phyloP scores from a whole-genome alignment of 2,888 invertebrate genomes.

The Endotricha flammealis region DNA sequence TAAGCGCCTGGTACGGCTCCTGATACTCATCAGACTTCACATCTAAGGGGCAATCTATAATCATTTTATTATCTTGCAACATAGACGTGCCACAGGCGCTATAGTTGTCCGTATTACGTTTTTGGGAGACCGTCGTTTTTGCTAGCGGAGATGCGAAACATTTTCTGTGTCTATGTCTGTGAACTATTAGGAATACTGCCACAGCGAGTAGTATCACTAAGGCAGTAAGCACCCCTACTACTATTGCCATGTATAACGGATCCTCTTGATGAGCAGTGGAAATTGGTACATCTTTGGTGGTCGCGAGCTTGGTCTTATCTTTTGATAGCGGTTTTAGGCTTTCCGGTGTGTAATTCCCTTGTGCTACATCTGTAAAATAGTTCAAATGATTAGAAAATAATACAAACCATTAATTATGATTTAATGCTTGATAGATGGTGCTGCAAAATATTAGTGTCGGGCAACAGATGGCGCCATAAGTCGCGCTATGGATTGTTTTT shows the following conservation, averaged over 20 bases:
- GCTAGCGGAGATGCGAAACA: constrained; percentile 85
- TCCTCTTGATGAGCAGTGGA: constrained; percentile 83
- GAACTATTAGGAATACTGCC: constrained; percentile 84
- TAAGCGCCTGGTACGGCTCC: constrained; percentile 87
- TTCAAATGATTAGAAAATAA: neutral
- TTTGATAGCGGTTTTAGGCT: constrained; percentile 74
- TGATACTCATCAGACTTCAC: constrained; percentile 86
- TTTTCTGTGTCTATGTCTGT: constrained; percentile 84
- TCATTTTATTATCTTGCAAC: constrained; percentile 72
- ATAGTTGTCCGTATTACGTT: constrained; percentile 76
- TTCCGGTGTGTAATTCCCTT: constrained; percentile 86
- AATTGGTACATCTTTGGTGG: constrained; percentile 80
- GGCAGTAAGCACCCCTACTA: constrained; percentile 86
- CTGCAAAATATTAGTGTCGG: too few species aligned
- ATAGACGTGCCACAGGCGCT: constrained; percentile 75
- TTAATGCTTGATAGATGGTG: too few species aligned
- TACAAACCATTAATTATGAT: too few species aligned
- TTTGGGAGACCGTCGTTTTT: constrained; percentile 55
- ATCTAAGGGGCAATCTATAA: constrained; percentile 77
- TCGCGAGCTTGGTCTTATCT: constrained; percentile 65
- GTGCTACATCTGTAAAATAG: constrained; percentile 75
- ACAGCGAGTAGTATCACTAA: constrained; percentile 85
- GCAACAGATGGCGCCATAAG: too few species aligned
- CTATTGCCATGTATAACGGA: constrained; percentile 85
- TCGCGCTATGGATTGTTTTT: too few species aligned